Evolutionary conservation across 2,797 vertebrate species (phyloP).

Genomic region (Coluber constrictor): DNA sequence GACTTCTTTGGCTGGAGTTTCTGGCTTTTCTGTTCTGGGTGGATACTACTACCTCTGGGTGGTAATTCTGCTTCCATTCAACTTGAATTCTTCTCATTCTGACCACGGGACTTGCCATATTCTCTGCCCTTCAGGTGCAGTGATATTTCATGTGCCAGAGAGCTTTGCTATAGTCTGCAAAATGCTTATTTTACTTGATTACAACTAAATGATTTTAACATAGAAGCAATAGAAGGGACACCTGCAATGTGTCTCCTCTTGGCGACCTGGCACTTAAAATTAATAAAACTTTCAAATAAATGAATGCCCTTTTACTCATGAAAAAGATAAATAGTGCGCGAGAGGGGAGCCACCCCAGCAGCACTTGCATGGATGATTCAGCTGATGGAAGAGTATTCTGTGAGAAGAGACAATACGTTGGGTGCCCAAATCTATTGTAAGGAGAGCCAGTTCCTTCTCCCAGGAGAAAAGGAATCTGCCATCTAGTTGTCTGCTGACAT

Average conservation of each 20-base stretch:
- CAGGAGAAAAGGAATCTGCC: neutral
- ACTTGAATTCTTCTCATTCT: neutral
- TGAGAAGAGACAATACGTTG: neutral
- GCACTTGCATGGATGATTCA: neutral
- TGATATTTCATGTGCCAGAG: neutral
- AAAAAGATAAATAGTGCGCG: neutral
- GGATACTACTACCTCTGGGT: neutral
- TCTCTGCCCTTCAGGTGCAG: neutral
- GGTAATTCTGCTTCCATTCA: neutral
- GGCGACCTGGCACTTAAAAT: neutral
- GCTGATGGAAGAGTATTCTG: neutral
- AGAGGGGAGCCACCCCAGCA: neutral
- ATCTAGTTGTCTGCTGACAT: neutral
- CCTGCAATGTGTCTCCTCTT: neutral
- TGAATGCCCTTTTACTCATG: neutral
- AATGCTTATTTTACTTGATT: neutral
- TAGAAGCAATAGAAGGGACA: neutral
- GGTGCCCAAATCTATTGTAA: neutral
- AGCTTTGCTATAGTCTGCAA: neutral
- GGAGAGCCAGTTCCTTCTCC: neutral
- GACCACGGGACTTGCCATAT: neutral
- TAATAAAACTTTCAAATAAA: neutral
- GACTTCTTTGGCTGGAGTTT: neutral
- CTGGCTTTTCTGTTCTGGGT: neutral
- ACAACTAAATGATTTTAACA: neutral